A percentile compares a stretch with the other conserved stretches of the same genome.
Evolutionary conservation across 2,113 vertebrate species (phyloP).

Genomic region (Enhydra lutris): DNA sequence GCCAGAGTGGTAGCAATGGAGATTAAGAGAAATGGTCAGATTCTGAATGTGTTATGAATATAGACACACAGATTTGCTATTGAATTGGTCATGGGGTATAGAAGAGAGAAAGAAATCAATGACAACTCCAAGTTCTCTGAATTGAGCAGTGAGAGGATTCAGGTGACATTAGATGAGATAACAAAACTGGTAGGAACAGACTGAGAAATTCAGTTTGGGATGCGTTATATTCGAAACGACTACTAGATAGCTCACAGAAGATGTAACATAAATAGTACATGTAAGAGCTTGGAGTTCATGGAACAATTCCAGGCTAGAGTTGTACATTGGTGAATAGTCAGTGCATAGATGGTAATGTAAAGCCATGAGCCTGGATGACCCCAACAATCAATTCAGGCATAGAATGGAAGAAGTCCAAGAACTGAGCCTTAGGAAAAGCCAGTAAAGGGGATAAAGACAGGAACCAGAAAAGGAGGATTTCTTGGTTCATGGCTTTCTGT

Average conservation of each 20-base stretch:
- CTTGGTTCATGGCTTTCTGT: neutral
- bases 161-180: neutral
- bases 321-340: neutral
- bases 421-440: neutral
- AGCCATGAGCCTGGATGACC: neutral
- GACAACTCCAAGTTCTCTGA: neutral
- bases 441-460: neutral
- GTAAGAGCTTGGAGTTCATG: neutral
- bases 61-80: neutral
- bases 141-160: neutral
- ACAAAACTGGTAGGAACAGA: neutral
- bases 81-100: neutral
- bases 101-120: neutral
- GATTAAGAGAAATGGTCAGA: neutral
- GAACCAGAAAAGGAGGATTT: neutral
- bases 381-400: neutral
- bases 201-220: neutral
- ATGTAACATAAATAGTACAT: neutral
- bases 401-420: neutral
- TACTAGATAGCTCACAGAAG: neutral
- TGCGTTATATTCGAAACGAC: neutral
- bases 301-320: neutral
- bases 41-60: conserved; percentile 4
- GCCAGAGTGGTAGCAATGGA: neutral
- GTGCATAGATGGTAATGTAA: neutral